Evolutionary conservation across 2,797 vertebrate genomes (phyloP).

Genomic region (Ptychobarbus kaznakovi): DNA sequence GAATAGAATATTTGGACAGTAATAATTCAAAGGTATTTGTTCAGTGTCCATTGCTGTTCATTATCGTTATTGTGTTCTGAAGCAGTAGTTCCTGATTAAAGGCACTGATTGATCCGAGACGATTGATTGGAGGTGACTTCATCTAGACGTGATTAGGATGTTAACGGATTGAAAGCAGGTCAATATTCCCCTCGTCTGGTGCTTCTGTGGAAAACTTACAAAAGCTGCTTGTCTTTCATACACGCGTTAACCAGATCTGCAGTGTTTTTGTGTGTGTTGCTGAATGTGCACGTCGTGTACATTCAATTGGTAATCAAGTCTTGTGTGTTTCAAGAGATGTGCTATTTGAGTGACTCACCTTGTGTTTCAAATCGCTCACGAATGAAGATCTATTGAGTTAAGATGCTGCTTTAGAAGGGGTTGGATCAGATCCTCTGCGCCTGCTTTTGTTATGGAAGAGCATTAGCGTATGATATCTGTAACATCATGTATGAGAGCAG

Average conservation of each 20-base stretch:
- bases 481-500: not conserved
- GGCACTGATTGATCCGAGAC: not conserved
- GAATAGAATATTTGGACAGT: not conserved
- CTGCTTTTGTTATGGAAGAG: conserved; percentile 1
- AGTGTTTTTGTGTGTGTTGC: not conserved
- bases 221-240: not conserved
- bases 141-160: not conserved
- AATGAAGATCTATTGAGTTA: not conserved
- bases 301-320: not conserved
- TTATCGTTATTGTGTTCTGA: not conserved
- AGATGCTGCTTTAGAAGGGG: conserved; percentile 4
- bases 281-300: not conserved
- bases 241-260: not conserved
- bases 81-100: not conserved
- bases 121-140: not conserved
- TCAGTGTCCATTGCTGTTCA: not conserved
- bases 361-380: not conserved
- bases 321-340: not conserved
- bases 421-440: not conserved
- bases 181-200: conserved; percentile 3
- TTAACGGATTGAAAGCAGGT: conserved; percentile 1
- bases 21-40: not conserved
- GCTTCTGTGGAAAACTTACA: not conserved
- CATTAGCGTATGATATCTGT: conserved; percentile 7
- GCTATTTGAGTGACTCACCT: not conserved